Evolutionary conservation across 2,113 vertebrate species (phyloP).

Genomic region (Colius striatus): DNA sequence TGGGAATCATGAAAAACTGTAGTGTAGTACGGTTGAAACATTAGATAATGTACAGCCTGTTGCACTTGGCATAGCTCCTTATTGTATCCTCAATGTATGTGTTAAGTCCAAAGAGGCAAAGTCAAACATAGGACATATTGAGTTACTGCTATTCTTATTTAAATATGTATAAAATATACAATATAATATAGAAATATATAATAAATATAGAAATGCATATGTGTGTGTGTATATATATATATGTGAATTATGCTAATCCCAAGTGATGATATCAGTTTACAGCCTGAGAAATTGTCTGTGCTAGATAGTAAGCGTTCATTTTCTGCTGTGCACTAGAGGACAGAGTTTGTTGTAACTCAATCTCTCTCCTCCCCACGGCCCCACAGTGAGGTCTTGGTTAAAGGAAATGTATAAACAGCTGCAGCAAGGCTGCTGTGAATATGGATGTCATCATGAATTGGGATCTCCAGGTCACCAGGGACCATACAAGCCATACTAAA

Average conservation of each 20-base stretch:
- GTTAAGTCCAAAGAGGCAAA: neutral
- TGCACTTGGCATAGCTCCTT: neutral
- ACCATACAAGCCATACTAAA: neutral
- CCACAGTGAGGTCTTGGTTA: neutral
- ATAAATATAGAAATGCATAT: too few relatives aligned
- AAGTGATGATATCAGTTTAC: neutral
- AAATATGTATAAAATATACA: too few relatives aligned
- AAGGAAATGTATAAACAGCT: conserved; percentile 37
- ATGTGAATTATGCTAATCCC: neutral
- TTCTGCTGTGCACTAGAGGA: neutral
- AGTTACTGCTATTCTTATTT: neutral
- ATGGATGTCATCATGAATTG: neutral
- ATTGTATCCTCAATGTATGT: neutral
- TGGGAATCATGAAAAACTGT: neutral
- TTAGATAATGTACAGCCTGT: neutral
- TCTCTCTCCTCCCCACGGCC: rapidly evolving
- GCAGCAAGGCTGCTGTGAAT: neutral
- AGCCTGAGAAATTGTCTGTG: neutral
- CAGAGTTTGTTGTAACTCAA: neutral
- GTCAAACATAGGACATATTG: neutral
- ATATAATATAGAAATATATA: too few relatives aligned
- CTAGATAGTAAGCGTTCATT: neutral
- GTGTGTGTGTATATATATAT: rapidly evolving
- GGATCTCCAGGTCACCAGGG: neutral
- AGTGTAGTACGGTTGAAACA: neutral